These are phyloP conservation scores for Odocoileus hemionus DNA, from an alignment of 2,113 vertebrate genomes.

Conservation along the genomic window DNA sequence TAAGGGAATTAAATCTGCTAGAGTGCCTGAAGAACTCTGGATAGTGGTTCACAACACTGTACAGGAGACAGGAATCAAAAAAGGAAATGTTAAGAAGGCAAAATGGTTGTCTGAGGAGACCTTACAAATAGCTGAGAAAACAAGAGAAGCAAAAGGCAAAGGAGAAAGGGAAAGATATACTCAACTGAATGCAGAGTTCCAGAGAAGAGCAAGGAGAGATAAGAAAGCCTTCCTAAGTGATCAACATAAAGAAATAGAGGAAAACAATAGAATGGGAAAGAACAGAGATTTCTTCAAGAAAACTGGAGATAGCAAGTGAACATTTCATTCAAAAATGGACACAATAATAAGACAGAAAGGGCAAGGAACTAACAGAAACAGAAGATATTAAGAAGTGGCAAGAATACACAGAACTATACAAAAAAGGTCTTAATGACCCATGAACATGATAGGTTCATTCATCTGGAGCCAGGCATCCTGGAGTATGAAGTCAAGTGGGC, in stretches of 20 bases:
- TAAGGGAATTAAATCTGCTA: not conserved
- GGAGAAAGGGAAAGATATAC: not conserved
- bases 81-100: not conserved
- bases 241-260: not conserved
- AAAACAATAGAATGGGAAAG: not conserved
- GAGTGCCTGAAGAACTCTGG: not conserved
- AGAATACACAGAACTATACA: not conserved
- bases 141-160: not conserved
- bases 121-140: not conserved
- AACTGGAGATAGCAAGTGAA: not conserved
- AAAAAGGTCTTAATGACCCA: not conserved
- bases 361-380: not conserved
- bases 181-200: not conserved
- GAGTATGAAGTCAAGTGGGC: not conserved
- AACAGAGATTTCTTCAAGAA: not conserved
- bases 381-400: not conserved
- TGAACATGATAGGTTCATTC: not conserved
- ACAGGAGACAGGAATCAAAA: not conserved
- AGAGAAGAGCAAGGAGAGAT: not conserved
- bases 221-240: not conserved
- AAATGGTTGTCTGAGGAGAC: not conserved
- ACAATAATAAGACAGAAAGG: not conserved
- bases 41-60: not conserved
- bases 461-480: not conserved
- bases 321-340: not conserved